Evolutionary conservation across 1,140 invertebrate genomes (phyloP).

Genomic region (Drosophila grimshawi): DNA sequence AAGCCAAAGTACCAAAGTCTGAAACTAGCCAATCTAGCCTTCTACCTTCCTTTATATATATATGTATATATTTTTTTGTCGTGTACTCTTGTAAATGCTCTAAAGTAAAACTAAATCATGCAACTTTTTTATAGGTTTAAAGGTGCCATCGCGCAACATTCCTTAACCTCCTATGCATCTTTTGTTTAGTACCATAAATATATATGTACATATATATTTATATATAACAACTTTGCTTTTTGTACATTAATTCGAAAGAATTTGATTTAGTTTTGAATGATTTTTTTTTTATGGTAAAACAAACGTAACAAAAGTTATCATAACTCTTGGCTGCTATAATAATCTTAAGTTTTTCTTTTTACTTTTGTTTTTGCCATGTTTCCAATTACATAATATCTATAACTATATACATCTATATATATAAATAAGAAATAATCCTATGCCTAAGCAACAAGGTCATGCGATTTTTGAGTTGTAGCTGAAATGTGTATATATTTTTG

Average conservation of each 20-base stretch:
- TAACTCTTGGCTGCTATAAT: conserved; percentile 55
- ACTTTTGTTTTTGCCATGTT: conserved; percentile 72
- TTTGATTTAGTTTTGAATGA: conserved; percentile 53
- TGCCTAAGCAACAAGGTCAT: conserved; percentile 53
- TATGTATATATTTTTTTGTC: conserved; percentile 51
- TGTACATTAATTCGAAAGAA: conserved; percentile 48
- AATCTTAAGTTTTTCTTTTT: conserved; percentile 36
- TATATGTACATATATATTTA: too few species aligned
- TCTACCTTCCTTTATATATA: background rate
- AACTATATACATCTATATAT: conserved; percentile 24
- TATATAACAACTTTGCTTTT: conserved; percentile 63
- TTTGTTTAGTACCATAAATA: conserved; percentile 31
- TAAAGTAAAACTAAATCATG: conserved; percentile 62
- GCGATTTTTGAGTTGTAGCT: conserved; percentile 75
- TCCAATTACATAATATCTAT: conserved; percentile 40
- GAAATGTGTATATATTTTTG: conserved; percentile 70
- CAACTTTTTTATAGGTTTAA: conserved; percentile 52
- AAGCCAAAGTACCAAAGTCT: conserved; percentile 55
- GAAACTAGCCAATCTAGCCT: conserved; percentile 41
- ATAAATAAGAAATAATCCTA: conserved; percentile 57
- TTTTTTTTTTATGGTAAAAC: conserved; percentile 43
- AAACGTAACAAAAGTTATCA: conserved; percentile 39
- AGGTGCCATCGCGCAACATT: conserved; percentile 47
- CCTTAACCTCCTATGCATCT: conserved; percentile 43
- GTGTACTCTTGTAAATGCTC: conserved; percentile 52